Evolutionary conservation across 2,888 invertebrate species (phyloP), one percentile per base, ranked within the genome.

Genomic region (Volucella inanis): DNA sequence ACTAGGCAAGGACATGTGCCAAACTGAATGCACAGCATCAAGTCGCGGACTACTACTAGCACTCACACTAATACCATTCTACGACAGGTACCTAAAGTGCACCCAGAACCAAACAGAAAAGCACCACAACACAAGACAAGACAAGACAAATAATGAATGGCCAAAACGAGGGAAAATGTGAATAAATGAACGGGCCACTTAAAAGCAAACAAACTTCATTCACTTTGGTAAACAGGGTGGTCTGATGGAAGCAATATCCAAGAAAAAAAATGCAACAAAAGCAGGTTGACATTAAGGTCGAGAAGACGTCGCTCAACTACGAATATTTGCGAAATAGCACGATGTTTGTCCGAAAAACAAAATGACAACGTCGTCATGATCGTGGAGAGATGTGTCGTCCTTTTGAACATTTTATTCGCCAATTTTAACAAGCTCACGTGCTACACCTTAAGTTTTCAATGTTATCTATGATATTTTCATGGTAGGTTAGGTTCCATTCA

Each of bases 121-220:
- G 45, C 45, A 45, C 45, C 45, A 45, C 45, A n/a, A 12, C 10
- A n/a, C 10, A n/a, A 10, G 45, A 45, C 11, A 57, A 72, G 83
- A 76, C 80, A 85, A 57, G 76, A 76, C 76, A 85, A 76, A 81
- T 85, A 85, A 85, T 71, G 81, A 81, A 68, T 85, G 81, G 67
- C 76, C 81, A 49, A 80, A 80, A 80, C 71, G 71, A 80, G 62
- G 55, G 65, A 79, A 72, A 85, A 81, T 72, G 80, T 85, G 81
- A 81, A 85, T 85, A 85, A 81, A 81, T 81, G 85, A 81, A 81
- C 76, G 81, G 64, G 76, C 81, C 81, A 81, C 80, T 85, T 81
- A 85, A 81, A 72, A 72, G 67, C 85, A 85, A 81, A 85, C 85
- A 85, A 81, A 72, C 67, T 81, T 62, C 57, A 52, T 31, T 65